Evolutionary conservation across 2,797 vertebrate species (phyloP).

Genomic region (Coilia nasus): DNA sequence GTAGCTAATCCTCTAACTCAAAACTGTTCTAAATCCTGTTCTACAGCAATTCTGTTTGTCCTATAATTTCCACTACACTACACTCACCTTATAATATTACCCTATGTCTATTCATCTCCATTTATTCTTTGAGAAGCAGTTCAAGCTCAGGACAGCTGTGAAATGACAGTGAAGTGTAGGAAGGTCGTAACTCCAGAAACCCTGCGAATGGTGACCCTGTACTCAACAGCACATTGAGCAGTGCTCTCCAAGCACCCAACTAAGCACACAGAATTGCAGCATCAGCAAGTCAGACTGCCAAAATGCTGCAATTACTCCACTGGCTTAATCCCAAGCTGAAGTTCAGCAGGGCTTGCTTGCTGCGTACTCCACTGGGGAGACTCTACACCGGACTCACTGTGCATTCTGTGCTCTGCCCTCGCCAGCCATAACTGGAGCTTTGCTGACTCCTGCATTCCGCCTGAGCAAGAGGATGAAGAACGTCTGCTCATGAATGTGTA

Average conservation of each 20-base stretch:
- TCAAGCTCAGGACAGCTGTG: not conserved
- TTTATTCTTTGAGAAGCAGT: not conserved
- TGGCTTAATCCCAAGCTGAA: not conserved
- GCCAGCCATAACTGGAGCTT: not conserved
- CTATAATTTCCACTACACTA: not conserved
- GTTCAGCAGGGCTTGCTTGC: not conserved
- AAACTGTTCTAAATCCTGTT: not conserved
- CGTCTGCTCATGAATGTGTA: constrained; percentile 4
- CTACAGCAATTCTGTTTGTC: not conserved
- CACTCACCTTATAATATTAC: not conserved
- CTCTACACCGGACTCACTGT: not conserved
- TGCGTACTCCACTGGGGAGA: not conserved
- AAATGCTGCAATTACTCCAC: constrained; percentile 11
- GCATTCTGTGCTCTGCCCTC: not conserved
- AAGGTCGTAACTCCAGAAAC: not conserved
- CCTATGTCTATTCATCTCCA: not conserved
- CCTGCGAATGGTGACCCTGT: not conserved
- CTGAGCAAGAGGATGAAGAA: constrained; percentile 1
- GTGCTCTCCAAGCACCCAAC: not conserved
- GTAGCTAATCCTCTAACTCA: not conserved
- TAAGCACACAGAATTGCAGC: not conserved
- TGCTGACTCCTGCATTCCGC: constrained; percentile 12
- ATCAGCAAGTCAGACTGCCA: not conserved
- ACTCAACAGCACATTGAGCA: not conserved
- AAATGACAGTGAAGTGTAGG: not conserved